These are phyloP conservation scores for Crambe crambe DNA, from an alignment of 37 sponge, comb jelly and placozoan genomes.

Conservation along the genomic window DNA sequence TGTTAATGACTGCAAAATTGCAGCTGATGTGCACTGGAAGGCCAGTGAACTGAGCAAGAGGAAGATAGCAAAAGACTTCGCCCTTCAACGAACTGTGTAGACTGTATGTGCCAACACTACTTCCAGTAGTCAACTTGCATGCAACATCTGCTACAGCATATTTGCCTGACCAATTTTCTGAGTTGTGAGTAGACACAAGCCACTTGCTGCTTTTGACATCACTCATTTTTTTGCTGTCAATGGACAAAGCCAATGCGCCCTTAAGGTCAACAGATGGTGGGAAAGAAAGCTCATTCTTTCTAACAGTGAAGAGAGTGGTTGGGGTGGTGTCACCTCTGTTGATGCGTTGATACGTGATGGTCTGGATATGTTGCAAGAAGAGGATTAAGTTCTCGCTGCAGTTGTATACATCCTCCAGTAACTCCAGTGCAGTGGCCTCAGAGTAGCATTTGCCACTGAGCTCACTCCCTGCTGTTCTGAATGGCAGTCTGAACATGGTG, in stretches of 20 bases:
- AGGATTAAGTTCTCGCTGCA: constrained; percentile 35
- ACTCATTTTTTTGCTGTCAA: no score
- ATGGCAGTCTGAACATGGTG: constrained; percentile 76
- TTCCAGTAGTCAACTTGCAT: background rate
- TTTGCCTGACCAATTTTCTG: no score
- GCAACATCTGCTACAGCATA: background rate
- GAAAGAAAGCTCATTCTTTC: no score
- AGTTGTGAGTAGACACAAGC: no score
- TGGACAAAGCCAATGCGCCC: no score
- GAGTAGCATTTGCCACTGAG: constrained; percentile 20
- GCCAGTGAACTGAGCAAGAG: constrained; percentile 42
- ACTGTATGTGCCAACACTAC: background rate
- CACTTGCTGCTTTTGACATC: no score
- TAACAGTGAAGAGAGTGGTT: no score
- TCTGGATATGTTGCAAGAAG: constrained; percentile 52
- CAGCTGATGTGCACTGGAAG: constrained; percentile 67
- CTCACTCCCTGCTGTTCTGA: constrained; percentile 57
- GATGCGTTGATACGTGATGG: constrained; percentile 30
- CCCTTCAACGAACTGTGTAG: constrained; percentile 2
- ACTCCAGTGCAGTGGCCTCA: constrained; percentile 9
- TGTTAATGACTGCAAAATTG: constrained; percentile 62
- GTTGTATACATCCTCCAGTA: constrained; percentile 4
- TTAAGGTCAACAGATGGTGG: no score
- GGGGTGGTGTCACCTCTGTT: background rate
- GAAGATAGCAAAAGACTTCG: constrained; percentile 47